Conservation (phyloP, 2,113 vertebrate species). For the Phalacrocorax brasilianus region DNA sequence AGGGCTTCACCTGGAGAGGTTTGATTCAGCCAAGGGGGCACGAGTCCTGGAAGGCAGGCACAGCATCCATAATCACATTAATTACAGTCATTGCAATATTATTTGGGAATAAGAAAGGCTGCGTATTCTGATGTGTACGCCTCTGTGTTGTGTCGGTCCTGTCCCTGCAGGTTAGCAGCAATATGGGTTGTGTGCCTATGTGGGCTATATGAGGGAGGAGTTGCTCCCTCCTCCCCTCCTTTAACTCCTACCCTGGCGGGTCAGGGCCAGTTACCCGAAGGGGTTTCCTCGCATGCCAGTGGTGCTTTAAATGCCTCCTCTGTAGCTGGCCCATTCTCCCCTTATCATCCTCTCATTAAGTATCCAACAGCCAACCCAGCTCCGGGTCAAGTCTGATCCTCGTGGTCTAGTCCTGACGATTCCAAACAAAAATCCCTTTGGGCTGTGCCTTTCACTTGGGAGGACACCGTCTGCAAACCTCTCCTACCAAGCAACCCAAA, state of each 20-base stretch:
- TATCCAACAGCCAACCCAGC: not conserved
- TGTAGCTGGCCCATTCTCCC: not conserved
- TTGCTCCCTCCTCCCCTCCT: not conserved
- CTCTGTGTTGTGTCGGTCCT: not conserved
- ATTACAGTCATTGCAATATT: not conserved
- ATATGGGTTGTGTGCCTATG: rapidly evolving
- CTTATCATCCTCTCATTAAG: not conserved
- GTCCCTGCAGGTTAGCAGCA: not conserved
- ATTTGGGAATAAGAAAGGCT: not conserved
- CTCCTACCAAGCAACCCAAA: not conserved
- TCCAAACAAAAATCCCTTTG: not conserved
- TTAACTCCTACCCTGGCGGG: not conserved
- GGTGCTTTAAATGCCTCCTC: not conserved
- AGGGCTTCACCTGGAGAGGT: not conserved
- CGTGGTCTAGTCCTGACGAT: not conserved
- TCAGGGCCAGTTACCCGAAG: not conserved
- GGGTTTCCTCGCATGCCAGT: not conserved
- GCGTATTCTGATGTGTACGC: too few species aligned
- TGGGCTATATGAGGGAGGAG: not conserved
- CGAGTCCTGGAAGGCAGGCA: not conserved
- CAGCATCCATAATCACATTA: not conserved
- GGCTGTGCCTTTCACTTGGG: not conserved
- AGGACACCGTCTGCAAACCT: not conserved
- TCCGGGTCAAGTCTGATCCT: not conserved
- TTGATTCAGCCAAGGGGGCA: not conserved